These are phyloP conservation scores for Heliconius hortense DNA, from an alignment of 2,888 invertebrate species.

Conservation along the genomic window DNA sequence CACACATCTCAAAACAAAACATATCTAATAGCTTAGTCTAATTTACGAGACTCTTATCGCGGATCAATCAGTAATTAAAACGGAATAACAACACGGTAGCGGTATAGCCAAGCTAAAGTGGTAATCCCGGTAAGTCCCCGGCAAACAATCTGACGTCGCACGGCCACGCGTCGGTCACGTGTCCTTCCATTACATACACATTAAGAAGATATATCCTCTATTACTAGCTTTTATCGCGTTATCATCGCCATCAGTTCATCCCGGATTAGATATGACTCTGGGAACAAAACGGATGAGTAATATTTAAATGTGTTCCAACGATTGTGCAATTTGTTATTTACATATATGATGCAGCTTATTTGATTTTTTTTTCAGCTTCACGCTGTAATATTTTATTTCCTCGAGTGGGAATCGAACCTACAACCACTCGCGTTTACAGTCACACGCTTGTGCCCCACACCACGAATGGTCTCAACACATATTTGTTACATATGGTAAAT, in stretches of 20 bases:
- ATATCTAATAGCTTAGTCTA: conserved; percentile 62
- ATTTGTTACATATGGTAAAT: too few relatives aligned
- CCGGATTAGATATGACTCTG: conserved; percentile 62
- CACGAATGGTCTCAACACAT: too few relatives aligned
- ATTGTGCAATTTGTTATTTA: conserved; percentile 8
- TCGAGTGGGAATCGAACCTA: too few relatives aligned
- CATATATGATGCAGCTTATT: neutral
- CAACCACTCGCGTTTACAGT: too few relatives aligned
- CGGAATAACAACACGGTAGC: conserved; percentile 50
- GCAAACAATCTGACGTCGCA: conserved; percentile 57
- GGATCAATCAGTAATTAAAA: conserved; percentile 78
- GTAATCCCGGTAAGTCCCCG: conserved; percentile 70
- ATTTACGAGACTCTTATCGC: conserved; percentile 64
- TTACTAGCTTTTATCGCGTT: conserved; percentile 74
- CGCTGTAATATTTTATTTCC: neutral
- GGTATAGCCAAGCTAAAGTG: conserved; percentile 66
- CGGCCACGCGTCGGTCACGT: conserved; percentile 64
- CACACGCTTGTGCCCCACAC: too few relatives aligned
- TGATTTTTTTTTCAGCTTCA: neutral
- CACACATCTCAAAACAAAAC: neutral
- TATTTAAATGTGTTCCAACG: conserved; percentile 29
- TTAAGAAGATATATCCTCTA: conserved; percentile 72
- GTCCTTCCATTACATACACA: conserved; percentile 68
- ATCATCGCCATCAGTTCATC: conserved; percentile 65
- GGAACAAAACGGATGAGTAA: conserved; percentile 51